phyloP scores from a whole-genome alignment of 1,140 invertebrate genomes.

The Lordiphosa collinella region DNA sequence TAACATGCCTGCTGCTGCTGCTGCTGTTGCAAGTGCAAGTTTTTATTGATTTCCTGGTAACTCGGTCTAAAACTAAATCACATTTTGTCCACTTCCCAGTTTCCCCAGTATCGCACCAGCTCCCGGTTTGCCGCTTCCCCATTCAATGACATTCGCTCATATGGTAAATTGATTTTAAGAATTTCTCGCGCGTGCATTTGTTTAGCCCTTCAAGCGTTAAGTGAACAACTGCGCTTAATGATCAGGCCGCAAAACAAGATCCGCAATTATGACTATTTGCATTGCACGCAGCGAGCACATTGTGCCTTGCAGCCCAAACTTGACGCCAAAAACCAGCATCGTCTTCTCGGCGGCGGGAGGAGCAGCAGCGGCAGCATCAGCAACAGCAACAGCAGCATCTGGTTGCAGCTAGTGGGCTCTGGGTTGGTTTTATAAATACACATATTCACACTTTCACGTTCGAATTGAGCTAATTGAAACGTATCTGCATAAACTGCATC shows the following conservation, averaged over 20 bases:
- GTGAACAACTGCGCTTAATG: constrained; percentile 73
- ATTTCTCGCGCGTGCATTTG: constrained; percentile 71
- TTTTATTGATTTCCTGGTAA: constrained; percentile 33
- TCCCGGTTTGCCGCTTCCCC: constrained; percentile 8
- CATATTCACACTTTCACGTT: constrained; percentile 68
- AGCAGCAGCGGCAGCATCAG: no score
- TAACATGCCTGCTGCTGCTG: no score
- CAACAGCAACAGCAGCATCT: no score
- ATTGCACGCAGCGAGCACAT: constrained; percentile 38
- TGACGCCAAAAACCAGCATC: not conserved
- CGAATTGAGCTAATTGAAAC: constrained; percentile 73
- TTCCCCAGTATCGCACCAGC: no score
- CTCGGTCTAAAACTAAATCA: constrained; percentile 11
- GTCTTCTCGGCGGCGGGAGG: not conserved
- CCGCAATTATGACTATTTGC: constrained; percentile 73
- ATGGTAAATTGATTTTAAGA: constrained; percentile 71
- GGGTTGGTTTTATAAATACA: constrained; percentile 44
- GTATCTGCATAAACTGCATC: constrained; percentile 57
- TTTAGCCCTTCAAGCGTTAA: constrained; percentile 71
- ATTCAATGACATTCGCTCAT: constrained; percentile 52
- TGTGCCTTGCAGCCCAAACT: constrained; percentile 36
- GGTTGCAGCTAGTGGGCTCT: constrained; percentile 26
- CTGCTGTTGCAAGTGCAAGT: not conserved
- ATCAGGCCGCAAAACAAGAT: constrained; percentile 32
- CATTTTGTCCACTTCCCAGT: constrained; percentile 27